Evolutionary conservation across 2,888 invertebrate species (phyloP).

Genomic region (Thecophora atra): DNA sequence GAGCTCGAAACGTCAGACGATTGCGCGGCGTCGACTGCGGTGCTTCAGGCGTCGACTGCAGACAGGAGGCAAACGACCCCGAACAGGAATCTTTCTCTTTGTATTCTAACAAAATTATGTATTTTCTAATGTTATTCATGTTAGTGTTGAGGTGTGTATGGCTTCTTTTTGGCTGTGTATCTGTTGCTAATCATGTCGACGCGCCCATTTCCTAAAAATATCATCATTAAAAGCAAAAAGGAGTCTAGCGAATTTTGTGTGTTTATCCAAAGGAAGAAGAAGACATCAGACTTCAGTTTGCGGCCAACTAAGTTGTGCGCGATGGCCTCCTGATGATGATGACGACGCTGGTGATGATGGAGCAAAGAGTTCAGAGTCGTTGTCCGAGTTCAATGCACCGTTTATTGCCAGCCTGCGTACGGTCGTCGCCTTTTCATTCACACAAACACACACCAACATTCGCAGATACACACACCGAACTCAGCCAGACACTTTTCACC

Average conservation of each 20-base stretch:
- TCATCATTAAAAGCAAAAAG: not conserved
- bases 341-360: not conserved
- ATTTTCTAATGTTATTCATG: no score
- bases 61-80: slow-evolving; percentile 60
- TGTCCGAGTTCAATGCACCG: slow-evolving; percentile 4
- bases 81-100: slow-evolving; percentile 42
- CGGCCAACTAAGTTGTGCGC: not conserved
- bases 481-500: slow-evolving; percentile 34
- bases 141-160: slow-evolving; percentile 21
- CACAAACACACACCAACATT: slow-evolving; percentile 7
- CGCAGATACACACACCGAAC: slow-evolving; percentile 24
- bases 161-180: no score
- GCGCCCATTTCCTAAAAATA: slow-evolving; percentile 49
- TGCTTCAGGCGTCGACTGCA: slow-evolving; percentile 44
- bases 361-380: not conserved
- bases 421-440: slow-evolving; percentile 57
- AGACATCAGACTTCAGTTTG: not conserved
- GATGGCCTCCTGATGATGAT: not conserved
- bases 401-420: slow-evolving; percentile 32
- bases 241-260: not conserved
- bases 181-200: slow-evolving; percentile 43
- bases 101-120: no score
- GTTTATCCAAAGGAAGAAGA: not conserved
- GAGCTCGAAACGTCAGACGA: slow-evolving; percentile 6
- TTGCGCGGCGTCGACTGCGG: not conserved